Percentiles rank a stretch among this genome's conserved stretches.
These are phyloP conservation scores for Tamias sibiricus DNA, from an alignment of 2,113 vertebrate genomes.

Conservation along the genomic window DNA sequence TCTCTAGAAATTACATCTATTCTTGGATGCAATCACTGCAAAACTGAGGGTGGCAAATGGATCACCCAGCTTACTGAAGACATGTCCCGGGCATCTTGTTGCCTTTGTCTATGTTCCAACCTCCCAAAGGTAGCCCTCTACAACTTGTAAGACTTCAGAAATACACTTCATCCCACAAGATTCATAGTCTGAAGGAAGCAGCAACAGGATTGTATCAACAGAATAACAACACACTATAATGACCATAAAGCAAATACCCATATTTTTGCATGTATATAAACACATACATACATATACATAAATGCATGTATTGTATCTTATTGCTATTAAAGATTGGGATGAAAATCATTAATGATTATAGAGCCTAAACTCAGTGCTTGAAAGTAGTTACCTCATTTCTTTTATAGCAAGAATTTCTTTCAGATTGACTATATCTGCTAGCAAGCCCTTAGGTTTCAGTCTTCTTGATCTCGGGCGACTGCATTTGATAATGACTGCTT, in stretches of 20 bases:
- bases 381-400: background rate
- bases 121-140: background rate
- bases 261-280: background rate
- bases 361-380: background rate
- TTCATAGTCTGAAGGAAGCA: background rate
- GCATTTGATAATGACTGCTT: background rate
- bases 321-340: background rate
- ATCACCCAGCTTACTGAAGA: background rate
- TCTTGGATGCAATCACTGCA: constrained; percentile 48
- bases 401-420: constrained; percentile 22
- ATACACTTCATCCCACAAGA: background rate
- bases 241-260: background rate
- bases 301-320: background rate
- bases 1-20: constrained; percentile 63
- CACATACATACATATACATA: background rate
- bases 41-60: constrained; percentile 11
- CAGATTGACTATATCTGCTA: background rate
- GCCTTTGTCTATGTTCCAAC: background rate
- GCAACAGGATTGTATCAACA: background rate
- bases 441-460: background rate
- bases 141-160: background rate
- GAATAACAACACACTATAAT: background rate
- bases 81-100: background rate
- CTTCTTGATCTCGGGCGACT: background rate
- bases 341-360: background rate